Evolutionary conservation across 2,888 invertebrate genomes (phyloP), one percentile per base, ranked within the genome.

Genomic region (Oscheius onirici): DNA sequence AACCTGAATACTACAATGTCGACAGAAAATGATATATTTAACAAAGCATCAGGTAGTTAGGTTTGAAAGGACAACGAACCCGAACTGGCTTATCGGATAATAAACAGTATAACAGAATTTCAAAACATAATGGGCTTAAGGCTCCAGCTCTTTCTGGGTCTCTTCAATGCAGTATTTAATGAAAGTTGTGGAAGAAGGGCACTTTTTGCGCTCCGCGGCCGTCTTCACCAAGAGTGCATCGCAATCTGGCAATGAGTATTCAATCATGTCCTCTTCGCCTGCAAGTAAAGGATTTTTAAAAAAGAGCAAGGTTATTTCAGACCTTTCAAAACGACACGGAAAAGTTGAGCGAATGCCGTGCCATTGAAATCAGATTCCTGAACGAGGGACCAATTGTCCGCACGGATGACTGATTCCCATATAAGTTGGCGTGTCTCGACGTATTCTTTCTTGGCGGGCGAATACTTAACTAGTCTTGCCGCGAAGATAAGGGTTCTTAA

Each of bases 401-500:
- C 43, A 20, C 24, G 15, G 20, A 58, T 20, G 41, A 40, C 41
- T n/a, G 58, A 17, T 13, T 41, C 58, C 58, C 58, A 58, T n/a
- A 58, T 40, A 58, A 17, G 8, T 58, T 58, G 41, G 11, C 58
- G 40, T 11, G 17, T 24, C 22, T 46, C 20, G n/a, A 28, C 28
- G 34, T 63, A 63, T 1, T 34, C 41, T n/a, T 34, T 20, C 17
- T 40, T 34, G 3, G 24, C 58, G 3, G 40, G 22, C 28, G 15
- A 3, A 6, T 41, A 34, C 22, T 58, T 41, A 40, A n/a, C 17
- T n/a, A 63, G n/a, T 34, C 63, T 15, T 6, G 34, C 63, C 26
- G 49, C 24, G 6, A 63, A 63, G 11, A 26, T 46, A 11, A 63
- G 20, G 17, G 49, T 15, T 24, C 63, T 63, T n/a, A 63, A 63